Conservation (phyloP, 2,113 vertebrate genomes). For the Apodemus sylvaticus region DNA sequence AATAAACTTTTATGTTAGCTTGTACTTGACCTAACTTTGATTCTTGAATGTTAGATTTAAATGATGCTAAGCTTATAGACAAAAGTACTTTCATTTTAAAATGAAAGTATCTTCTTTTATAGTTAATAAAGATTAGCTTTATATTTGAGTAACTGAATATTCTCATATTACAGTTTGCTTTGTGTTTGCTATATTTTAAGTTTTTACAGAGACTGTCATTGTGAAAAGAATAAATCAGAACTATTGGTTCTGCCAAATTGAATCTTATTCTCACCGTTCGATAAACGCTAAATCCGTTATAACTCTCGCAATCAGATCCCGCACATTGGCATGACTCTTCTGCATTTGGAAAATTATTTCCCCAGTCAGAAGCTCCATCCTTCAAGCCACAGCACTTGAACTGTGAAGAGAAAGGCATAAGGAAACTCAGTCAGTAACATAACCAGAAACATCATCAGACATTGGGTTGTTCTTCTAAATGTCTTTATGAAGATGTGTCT, state of each 20-base stretch:
- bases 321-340: slow-evolving; percentile 72
- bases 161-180: slow-evolving; percentile 18
- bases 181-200: neutral
- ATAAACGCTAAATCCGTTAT: rapidly evolving
- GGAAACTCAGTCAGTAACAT: neutral
- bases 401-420: slow-evolving; percentile 76
- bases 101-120: neutral
- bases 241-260: neutral
- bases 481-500: neutral
- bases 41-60: neutral
- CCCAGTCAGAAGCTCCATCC: slow-evolving; percentile 82
- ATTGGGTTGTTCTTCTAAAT: neutral
- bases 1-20: neutral
- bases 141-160: neutral
- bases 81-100: slow-evolving; percentile 36
- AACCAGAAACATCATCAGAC: neutral
- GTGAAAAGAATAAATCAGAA: slow-evolving; percentile 30
- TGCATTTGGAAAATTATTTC: neutral
- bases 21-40: slow-evolving; percentile 32
- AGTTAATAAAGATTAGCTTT: slow-evolving; percentile 22
- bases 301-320: rapidly evolving
- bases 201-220: slow-evolving; percentile 26
- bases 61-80: slow-evolving; percentile 27
- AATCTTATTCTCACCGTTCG: slow-evolving; percentile 69
- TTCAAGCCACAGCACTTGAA: slow-evolving; percentile 84